A percentile compares a stretch with the other conserved stretches of the same genome.
Conservation (phyloP, 1,140 invertebrate genomes). For the Macrobrachium rosenbergii region DNA sequence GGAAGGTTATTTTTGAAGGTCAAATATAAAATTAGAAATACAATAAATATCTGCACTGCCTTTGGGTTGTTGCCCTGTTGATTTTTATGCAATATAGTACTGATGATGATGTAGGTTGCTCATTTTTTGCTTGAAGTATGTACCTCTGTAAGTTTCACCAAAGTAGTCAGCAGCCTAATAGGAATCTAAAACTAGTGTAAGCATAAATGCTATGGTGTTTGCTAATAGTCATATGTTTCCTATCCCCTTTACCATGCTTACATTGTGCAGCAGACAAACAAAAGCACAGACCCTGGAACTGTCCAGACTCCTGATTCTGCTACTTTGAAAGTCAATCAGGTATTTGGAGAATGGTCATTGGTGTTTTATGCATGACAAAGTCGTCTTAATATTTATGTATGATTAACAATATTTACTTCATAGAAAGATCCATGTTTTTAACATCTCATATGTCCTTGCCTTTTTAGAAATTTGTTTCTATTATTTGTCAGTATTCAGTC, state of each 20-base stretch:
- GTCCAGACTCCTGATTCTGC: constrained; percentile 58
- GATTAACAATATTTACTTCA: not conserved
- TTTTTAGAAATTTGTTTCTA: not conserved
- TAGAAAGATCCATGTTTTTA: not conserved
- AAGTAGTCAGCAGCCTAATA: too few species aligned
- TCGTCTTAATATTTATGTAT: not conserved
- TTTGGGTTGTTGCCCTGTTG: too few species aligned
- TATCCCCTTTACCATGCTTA: constrained; percentile 34
- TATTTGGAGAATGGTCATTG: constrained; percentile 22
- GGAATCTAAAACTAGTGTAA: too few species aligned
- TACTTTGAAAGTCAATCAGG: constrained; percentile 59
- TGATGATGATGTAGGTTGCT: too few species aligned
- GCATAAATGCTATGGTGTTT: too few species aligned
- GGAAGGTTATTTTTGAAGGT: too few species aligned
- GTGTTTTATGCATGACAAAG: not conserved
- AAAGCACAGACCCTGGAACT: constrained; percentile 11
- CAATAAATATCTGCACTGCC: too few species aligned
- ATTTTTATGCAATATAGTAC: too few species aligned
- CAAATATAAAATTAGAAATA: too few species aligned
- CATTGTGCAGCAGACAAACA: constrained; percentile 20
- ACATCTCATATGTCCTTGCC: not conserved
- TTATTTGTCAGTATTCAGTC: too few species aligned
- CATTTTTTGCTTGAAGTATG: too few species aligned
- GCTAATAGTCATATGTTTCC: not conserved
- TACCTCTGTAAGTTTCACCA: too few species aligned